These are phyloP conservation scores for Drosophila multiciliata DNA, from an alignment of 2,888 invertebrate species.

Conservation along the genomic window DNA sequence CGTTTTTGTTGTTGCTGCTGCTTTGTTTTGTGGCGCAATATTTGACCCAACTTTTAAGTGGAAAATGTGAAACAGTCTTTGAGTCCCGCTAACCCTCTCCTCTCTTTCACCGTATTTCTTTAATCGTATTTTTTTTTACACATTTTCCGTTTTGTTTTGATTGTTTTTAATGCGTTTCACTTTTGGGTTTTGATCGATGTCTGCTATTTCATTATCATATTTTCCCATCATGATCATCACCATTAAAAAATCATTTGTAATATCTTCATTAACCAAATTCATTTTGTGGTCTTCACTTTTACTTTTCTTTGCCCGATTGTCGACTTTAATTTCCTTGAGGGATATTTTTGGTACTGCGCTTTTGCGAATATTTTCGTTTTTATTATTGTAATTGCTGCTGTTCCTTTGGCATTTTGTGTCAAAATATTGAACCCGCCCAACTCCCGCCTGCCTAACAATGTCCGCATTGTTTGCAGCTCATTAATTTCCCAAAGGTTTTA, in stretches of 20 bases:
- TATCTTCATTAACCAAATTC: slow-evolving; percentile 26
- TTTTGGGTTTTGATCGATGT: slow-evolving; percentile 56
- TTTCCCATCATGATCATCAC: slow-evolving; percentile 13
- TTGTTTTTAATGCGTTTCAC: slow-evolving; percentile 58
- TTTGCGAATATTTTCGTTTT: slow-evolving; percentile 1
- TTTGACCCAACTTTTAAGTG: slow-evolving; percentile 47
- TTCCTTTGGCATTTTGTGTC: slow-evolving; percentile 66
- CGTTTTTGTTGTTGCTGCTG: slow-evolving; percentile 12
- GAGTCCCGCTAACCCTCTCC: neutral
- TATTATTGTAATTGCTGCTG: slow-evolving; percentile 18
- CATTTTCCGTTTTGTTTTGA: slow-evolving; percentile 61
- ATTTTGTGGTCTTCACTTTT: slow-evolving; percentile 50
- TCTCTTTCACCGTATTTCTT: neutral
- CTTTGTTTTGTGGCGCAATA: slow-evolving; percentile 48
- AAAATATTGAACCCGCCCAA: slow-evolving; percentile 49
- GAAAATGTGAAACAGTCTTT: slow-evolving; percentile 26
- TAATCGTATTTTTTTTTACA: slow-evolving; percentile 41
- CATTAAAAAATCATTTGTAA: slow-evolving; percentile 14
- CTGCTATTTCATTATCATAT: slow-evolving; percentile 47
- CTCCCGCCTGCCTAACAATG: slow-evolving; percentile 58
- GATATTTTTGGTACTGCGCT: slow-evolving; percentile 33
- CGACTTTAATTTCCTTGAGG: slow-evolving; percentile 38
- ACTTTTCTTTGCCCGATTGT: slow-evolving; percentile 42
- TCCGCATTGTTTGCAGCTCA: slow-evolving; percentile 78
- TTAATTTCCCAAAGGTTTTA: slow-evolving; percentile 74